Percentiles rank a stretch among this genome's conserved stretches.
Conservation (phyloP, 2,888 invertebrate species). For the Dyspetes luteomarginatus region DNA sequence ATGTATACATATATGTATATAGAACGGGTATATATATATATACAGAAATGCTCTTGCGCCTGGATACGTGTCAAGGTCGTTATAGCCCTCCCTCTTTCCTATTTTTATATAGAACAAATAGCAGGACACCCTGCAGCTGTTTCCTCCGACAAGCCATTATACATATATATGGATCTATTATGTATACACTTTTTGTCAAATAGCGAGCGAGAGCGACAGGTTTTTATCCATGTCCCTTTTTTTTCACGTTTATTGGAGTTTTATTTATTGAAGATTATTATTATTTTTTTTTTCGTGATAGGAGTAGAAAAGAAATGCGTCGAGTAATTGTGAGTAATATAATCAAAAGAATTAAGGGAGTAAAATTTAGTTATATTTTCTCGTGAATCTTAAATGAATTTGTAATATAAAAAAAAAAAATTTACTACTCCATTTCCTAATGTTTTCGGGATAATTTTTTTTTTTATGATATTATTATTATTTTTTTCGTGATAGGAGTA, state of each 20-base stretch:
- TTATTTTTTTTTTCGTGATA: no score
- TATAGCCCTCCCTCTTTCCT: slow-evolving; percentile 20
- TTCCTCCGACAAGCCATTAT: background rate
- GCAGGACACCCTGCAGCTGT: slow-evolving; percentile 17
- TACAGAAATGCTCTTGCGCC: slow-evolving; percentile 4
- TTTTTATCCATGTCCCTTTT: no score
- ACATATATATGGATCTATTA: background rate
- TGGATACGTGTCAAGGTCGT: slow-evolving; percentile 52
- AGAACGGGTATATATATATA: background rate
- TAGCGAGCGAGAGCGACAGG: background rate
- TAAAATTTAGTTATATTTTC: no score
- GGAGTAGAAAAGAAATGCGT: no score
- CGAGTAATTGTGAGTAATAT: no score
- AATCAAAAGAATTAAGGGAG: no score
- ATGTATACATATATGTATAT: background rate
- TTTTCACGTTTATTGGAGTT: background rate
- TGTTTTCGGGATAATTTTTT: no score
- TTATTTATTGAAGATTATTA: no score
- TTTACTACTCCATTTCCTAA: no score
- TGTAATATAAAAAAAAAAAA: no score
- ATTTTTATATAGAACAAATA: background rate
- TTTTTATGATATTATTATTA: no score
- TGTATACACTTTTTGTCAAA: background rate
- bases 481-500: no score
- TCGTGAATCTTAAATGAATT: background rate